Evolutionary conservation across 1,140 invertebrate genomes (phyloP).

Genomic region (Scylla paramamosain): DNA sequence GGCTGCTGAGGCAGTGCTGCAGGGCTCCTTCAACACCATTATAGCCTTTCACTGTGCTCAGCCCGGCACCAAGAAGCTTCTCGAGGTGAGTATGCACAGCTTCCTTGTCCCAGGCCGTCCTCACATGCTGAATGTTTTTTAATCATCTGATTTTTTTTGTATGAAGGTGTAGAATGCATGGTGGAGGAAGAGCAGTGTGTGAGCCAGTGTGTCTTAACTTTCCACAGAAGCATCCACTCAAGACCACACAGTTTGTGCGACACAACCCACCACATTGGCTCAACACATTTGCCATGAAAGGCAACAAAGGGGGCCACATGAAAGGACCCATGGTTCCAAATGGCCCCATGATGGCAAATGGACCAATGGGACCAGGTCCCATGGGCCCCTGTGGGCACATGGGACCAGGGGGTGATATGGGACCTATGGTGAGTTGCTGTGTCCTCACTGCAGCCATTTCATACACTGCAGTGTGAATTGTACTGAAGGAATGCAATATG

Average conservation of each 20-base stretch:
- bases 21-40: conserved; percentile 93
- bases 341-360: conserved; percentile 78
- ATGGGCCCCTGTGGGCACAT: conserved; percentile 77
- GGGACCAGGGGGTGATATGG: conserved; percentile 74
- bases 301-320: conserved; percentile 69
- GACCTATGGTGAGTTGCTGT: conserved; percentile 62
- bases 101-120: neutral
- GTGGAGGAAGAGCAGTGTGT: neutral
- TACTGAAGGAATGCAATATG: no score
- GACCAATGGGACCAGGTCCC: conserved; percentile 75
- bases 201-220: neutral
- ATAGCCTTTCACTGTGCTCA: conserved; percentile 97
- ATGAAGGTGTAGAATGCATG: neutral
- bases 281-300: conserved; percentile 78
- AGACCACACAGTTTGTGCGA: conserved; percentile 91
- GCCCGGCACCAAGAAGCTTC: conserved; percentile 95
- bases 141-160: neutral
- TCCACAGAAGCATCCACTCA: conserved; percentile 91
- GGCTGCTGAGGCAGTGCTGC: conserved; percentile 94
- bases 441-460: neutral
- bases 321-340: conserved; percentile 78
- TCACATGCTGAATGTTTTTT: neutral
- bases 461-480: no score
- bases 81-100: conserved; percentile 86
- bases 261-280: conserved; percentile 81